Conservation (phyloP, 2,797 vertebrate species). For the Diceros bicornis region DNA sequence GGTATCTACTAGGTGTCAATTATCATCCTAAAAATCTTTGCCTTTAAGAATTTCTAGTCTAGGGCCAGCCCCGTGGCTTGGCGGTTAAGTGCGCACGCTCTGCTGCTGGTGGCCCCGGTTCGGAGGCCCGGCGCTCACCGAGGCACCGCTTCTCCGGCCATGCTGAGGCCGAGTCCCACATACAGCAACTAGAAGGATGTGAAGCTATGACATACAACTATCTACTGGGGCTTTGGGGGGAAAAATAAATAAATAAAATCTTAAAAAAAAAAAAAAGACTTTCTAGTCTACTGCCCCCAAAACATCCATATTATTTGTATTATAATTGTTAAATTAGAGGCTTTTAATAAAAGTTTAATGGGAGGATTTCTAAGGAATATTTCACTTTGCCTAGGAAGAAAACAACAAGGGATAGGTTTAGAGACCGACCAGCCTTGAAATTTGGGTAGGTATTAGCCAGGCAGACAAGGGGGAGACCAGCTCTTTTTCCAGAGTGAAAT, state of each 20-base stretch:
- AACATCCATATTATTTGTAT: constrained; percentile 1
- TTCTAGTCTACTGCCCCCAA: not conserved
- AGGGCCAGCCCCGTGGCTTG: too few relatives aligned
- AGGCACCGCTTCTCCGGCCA: too few relatives aligned
- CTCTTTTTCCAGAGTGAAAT: not conserved
- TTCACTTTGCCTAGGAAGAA: not conserved
- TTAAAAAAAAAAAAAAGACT: not conserved
- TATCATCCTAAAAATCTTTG: not conserved
- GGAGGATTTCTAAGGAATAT: not conserved
- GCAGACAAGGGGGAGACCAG: not conserved
- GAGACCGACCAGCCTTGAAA: not conserved
- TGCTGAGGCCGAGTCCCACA: too few relatives aligned
- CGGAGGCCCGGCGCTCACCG: too few relatives aligned
- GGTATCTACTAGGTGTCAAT: not conserved
- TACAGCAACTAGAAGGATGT: too few relatives aligned
- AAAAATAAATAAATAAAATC: too few relatives aligned
- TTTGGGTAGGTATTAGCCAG: not conserved
- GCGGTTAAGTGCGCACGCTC: too few relatives aligned
- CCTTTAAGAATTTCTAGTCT: constrained; percentile 42
- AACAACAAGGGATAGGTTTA: not conserved
- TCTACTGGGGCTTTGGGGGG: too few relatives aligned
- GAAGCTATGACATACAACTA: too few relatives aligned
- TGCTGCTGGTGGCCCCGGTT: too few relatives aligned
- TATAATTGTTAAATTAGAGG: not conserved
- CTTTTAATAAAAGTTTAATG: not conserved